Evolutionary conservation across 2,797 vertebrate genomes (phyloP).

Genomic region (Protonibea diacanthus): DNA sequence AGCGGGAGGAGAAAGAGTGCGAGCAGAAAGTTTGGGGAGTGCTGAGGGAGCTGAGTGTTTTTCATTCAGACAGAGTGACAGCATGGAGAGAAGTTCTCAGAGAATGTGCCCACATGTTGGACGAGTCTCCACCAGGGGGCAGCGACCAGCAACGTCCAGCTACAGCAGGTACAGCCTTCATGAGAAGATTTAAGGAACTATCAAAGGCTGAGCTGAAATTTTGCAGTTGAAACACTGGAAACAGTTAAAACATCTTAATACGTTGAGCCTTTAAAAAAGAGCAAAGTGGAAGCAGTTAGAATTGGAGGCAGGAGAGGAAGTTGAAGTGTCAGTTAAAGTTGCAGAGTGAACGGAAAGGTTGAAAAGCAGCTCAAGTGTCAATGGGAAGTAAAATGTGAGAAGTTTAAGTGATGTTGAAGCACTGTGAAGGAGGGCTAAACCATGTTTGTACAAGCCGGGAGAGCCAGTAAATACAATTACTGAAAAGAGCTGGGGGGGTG

Average conservation of each 20-base stretch:
- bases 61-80: slow-evolving; percentile 61
- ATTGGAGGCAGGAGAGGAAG: no score
- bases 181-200: neutral
- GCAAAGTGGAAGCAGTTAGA: neutral
- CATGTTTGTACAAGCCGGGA: neutral
- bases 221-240: neutral
- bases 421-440: neutral
- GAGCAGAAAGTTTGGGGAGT: slow-evolving; percentile 53
- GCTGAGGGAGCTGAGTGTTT: slow-evolving; percentile 65
- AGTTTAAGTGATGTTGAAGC: neutral
- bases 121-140: slow-evolving; percentile 39
- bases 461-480: neutral
- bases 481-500: neutral
- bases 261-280: neutral
- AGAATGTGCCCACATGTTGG: slow-evolving; percentile 32
- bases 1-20: slow-evolving; percentile 31
- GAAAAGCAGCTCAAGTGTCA: neutral
- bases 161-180: slow-evolving; percentile 27
- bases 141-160: slow-evolving; percentile 15
- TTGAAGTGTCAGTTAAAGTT: neutral
- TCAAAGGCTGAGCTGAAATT: no score
- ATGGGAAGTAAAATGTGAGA: neutral
- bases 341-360: no score
- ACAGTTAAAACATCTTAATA: neutral
- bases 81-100: slow-evolving; percentile 67